A percentile compares a stretch with the other conserved stretches of the same genome.
These are phyloP conservation scores for Pseudococcus longispinus DNA, from an alignment of 2,888 invertebrate genomes.

Conservation along the genomic window DNA sequence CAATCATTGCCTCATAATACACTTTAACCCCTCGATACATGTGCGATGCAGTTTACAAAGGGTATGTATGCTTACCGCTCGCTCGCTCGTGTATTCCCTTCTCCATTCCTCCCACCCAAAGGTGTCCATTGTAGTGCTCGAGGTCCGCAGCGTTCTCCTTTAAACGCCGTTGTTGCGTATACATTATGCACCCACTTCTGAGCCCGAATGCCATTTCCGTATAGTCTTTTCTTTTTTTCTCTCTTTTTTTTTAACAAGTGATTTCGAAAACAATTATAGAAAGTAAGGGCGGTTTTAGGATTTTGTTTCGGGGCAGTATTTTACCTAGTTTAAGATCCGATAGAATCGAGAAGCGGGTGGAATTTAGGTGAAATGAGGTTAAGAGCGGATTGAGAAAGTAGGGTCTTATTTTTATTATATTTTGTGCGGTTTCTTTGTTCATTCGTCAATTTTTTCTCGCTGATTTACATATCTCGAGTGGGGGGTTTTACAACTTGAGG, in stretches of 20 bases:
- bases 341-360: not conserved
- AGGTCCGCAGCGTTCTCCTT: not conserved
- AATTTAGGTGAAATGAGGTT: not conserved
- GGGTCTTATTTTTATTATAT: not conserved
- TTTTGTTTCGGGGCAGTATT: not conserved
- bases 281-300: not conserved
- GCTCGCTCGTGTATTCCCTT: not conserved
- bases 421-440: not conserved
- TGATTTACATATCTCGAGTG: not conserved
- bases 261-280: conserved; percentile 1
- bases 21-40: conserved; percentile 44
- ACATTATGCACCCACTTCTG: conserved; percentile 1
- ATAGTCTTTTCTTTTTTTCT: not conserved
- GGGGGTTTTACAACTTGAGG: not conserved
- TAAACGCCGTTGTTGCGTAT: not conserved
- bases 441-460: not conserved
- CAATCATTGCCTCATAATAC: conserved; percentile 53
- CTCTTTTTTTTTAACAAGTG: conserved; percentile 11
- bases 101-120: not conserved
- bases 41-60: conserved; percentile 49
- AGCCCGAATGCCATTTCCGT: not conserved
- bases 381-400: not conserved
- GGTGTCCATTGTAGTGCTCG: not conserved
- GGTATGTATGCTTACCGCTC: not conserved
- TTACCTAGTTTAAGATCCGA: not conserved